Percentiles rank a stretch among this genome's conserved stretches.
Evolutionary conservation across 2,888 invertebrate genomes (phyloP).

Genomic region (Xestia ashworthii): DNA sequence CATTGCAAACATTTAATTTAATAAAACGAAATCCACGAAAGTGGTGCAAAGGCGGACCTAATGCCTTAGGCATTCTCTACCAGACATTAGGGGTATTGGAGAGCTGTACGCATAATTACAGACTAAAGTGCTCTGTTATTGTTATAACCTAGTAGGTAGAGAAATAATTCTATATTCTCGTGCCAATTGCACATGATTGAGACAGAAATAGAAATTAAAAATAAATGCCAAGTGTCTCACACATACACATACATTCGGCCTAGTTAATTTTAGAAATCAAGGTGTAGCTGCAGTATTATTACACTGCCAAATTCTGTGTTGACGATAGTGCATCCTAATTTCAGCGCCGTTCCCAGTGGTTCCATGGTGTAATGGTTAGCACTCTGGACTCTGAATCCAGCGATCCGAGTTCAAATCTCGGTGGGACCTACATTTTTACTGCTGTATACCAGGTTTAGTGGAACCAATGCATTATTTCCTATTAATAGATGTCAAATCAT

Average conservation of each 20-base stretch:
- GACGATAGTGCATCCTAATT: constrained; percentile 31
- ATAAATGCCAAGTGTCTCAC: constrained; percentile 34
- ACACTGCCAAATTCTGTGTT: not conserved
- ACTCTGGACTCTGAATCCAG: constrained; percentile 95
- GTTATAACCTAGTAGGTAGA: constrained; percentile 3
- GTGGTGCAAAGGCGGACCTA: constrained; percentile 1
- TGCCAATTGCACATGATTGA: constrained; percentile 14
- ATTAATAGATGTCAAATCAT: not conserved
- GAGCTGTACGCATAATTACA: not conserved
- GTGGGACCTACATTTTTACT: constrained; percentile 90
- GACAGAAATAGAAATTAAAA: constrained; percentile 42
- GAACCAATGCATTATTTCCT: not conserved
- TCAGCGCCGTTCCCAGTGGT: constrained; percentile 75
- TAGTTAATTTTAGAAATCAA: constrained; percentile 31
- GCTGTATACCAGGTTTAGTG: not conserved
- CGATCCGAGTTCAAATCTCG: constrained; percentile 95
- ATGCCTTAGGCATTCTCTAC: not conserved
- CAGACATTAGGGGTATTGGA: not conserved
- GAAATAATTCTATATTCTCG: constrained; percentile 7
- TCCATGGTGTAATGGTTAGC: constrained; percentile 95
- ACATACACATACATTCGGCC: not conserved
- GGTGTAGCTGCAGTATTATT: not conserved
- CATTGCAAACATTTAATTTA: not conserved
- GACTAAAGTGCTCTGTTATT: not conserved
- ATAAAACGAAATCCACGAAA: not conserved